These are phyloP conservation scores for Catharus minimus DNA, from an alignment of 2,113 vertebrate species.

Conservation along the genomic window DNA sequence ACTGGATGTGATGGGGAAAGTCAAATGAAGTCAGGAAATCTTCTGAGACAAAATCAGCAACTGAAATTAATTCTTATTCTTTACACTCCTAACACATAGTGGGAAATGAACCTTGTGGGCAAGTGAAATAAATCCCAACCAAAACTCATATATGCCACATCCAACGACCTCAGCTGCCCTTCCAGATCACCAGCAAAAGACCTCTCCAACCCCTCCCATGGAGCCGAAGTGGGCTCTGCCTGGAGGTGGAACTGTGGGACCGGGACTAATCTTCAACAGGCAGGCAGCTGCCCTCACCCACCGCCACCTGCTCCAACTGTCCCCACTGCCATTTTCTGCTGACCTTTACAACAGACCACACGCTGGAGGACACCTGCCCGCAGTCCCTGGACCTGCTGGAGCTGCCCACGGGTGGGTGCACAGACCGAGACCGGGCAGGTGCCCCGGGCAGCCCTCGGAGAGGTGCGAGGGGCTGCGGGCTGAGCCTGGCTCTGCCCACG, in stretches of 20 bases:
- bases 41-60: not conserved
- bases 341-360: constrained; percentile 25
- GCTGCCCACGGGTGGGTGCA: not conserved
- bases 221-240: not conserved
- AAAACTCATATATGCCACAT: not conserved
- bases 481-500: not conserved
- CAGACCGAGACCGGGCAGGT: not conserved
- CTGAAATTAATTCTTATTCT: not conserved
- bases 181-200: not conserved
- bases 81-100: not conserved
- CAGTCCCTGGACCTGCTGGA: not conserved
- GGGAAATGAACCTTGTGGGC: not conserved
- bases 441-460: not conserved
- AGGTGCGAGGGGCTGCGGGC: not conserved
- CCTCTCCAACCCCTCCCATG: not conserved
- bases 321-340: constrained; percentile 23
- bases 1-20: not conserved
- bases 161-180: not conserved
- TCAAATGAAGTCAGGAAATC: constrained; percentile 1
- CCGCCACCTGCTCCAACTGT: not conserved
- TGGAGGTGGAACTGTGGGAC: not conserved
- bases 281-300: not conserved
- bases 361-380: not conserved
- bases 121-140: not conserved
- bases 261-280: not conserved